Evolutionary conservation across 2,888 invertebrate species (phyloP).

Genomic region (Acheta domesticus): DNA sequence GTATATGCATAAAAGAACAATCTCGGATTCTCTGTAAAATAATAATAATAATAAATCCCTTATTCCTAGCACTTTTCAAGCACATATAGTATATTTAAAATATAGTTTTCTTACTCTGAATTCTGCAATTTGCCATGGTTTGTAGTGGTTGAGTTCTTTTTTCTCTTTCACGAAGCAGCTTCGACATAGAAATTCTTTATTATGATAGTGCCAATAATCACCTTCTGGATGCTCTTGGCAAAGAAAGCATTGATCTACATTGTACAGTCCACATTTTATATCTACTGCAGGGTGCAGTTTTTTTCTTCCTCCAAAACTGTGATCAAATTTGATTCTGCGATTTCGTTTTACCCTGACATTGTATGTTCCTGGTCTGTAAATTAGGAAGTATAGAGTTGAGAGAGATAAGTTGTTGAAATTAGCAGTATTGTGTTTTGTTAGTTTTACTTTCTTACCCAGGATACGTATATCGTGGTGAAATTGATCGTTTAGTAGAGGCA

Average conservation of each 20-base stretch:
- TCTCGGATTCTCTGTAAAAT: conserved; percentile 46
- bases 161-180: conserved; percentile 49
- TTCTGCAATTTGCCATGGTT: background rate
- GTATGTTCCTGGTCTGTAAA: conserved; percentile 21
- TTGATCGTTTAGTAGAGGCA: background rate
- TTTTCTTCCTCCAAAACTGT: conserved; percentile 49
- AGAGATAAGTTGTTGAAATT: background rate
- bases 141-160: background rate
- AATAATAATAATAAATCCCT: conserved; percentile 25
- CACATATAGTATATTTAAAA: background rate
- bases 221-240: conserved; percentile 48
- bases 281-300: conserved; percentile 48
- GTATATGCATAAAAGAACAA: conserved; percentile 47
- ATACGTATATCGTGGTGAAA: background rate
- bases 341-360: background rate
- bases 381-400: background rate
- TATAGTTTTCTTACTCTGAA: conserved; percentile 12
- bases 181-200: conserved; percentile 48
- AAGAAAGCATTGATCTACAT: conserved; percentile 47
- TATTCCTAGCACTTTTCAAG: background rate
- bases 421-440: background rate
- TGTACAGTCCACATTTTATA: conserved; percentile 48
- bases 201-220: conserved; percentile 51
- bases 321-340: conserved; percentile 41
- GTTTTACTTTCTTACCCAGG: background rate